These are phyloP conservation scores for Pristionchus mayeri DNA, from an alignment of 2,888 invertebrate species.

Conservation along the genomic window DNA sequence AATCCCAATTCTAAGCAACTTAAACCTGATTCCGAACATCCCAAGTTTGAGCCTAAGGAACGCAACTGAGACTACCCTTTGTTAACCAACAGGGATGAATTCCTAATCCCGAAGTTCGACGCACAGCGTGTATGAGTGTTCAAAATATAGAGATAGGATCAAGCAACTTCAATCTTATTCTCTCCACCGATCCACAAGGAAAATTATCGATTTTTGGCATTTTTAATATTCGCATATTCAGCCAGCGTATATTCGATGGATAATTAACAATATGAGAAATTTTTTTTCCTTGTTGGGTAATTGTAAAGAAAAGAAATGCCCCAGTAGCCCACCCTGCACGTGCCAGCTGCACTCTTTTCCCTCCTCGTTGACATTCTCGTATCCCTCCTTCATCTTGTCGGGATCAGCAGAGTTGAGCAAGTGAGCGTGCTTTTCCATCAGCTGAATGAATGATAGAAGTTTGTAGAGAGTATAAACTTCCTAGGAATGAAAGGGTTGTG, in stretches of 20 bases:
- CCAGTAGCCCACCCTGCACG: not conserved
- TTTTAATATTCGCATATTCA: not conserved
- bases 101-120: too few species aligned
- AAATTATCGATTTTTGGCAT: not conserved
- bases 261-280: not conserved
- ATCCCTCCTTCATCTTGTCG: not conserved
- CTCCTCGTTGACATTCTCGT: not conserved
- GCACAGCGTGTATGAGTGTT: too few species aligned
- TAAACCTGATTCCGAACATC: too few species aligned
- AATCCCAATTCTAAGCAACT: too few species aligned
- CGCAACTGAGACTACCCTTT: too few species aligned
- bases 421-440: not conserved
- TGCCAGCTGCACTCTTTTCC: slow-evolving; percentile 25
- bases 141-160: too few species aligned
- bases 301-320: too few species aligned
- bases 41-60: too few species aligned
- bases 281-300: not conserved
- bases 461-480: not conserved
- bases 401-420: slow-evolving; percentile 7
- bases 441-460: not conserved
- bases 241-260: not conserved
- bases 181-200: not conserved
- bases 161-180: not conserved
- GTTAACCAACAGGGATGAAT: too few species aligned
- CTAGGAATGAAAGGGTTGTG: not conserved